Conservation (phyloP, 2,888 invertebrate species). For the Hirtodrosophila confusa region DNA sequence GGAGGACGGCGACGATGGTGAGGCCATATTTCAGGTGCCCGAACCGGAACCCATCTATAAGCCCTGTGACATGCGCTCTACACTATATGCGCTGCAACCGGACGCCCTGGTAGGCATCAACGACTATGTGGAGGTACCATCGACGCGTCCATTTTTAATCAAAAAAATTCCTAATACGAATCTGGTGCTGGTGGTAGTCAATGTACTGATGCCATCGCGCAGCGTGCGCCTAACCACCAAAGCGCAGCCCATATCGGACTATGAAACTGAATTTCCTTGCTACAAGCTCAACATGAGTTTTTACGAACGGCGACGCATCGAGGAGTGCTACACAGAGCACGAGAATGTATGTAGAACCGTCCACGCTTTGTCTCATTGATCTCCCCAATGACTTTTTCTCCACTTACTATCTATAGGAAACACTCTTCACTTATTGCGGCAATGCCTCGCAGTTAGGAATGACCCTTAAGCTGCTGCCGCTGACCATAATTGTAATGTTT, state of each 20-base stretch:
- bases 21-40: constrained; percentile 83
- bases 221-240: constrained; percentile 85
- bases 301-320: constrained; percentile 88
- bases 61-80: constrained; percentile 90
- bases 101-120: constrained; percentile 84
- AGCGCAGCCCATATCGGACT: constrained; percentile 85
- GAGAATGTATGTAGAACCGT: constrained; percentile 85
- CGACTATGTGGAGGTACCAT: constrained; percentile 83
- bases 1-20: constrained; percentile 79
- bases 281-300: constrained; percentile 90
- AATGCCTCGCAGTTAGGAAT: constrained; percentile 74
- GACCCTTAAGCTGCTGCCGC: constrained; percentile 63
- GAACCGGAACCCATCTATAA: constrained; percentile 78
- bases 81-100: constrained; percentile 89
- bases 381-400: not conserved
- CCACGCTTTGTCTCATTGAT: not conserved
- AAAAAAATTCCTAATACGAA: constrained; percentile 91
- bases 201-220: constrained; percentile 85
- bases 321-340: constrained; percentile 91
- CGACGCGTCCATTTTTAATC: constrained; percentile 88
- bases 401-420: constrained; percentile 71
- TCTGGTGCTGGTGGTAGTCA: constrained; percentile 90
- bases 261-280: constrained; percentile 87
- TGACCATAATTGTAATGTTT: constrained; percentile 73
- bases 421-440: constrained; percentile 82